Evolutionary conservation across 2,797 vertebrate genomes (phyloP).

Genomic region (Scarus forsteni): DNA sequence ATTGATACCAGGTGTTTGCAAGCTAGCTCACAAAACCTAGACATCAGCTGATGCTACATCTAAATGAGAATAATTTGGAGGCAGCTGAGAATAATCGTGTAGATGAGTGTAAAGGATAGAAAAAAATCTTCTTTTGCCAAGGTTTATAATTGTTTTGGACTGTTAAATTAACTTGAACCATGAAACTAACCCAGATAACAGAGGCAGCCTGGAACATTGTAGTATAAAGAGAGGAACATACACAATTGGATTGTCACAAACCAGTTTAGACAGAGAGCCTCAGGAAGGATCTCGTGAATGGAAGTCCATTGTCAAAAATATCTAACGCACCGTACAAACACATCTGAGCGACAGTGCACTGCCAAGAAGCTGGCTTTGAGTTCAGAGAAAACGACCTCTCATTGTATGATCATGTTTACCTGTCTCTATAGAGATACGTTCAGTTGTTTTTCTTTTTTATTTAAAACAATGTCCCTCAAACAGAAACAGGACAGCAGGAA

Average conservation of each 20-base stretch:
- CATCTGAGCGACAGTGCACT: constrained; percentile 34
- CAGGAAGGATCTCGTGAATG: constrained; percentile 29
- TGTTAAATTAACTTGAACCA: no score
- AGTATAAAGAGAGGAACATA: neutral
- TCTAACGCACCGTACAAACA: constrained; percentile 43
- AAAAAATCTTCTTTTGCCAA: no score
- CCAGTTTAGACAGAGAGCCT: constrained; percentile 9
- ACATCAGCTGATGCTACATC: no score
- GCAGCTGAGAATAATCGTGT: no score
- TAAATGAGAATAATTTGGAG: no score
- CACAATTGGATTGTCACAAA: constrained; percentile 7
- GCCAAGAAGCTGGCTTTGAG: constrained; percentile 53
- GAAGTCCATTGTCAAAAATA: constrained; percentile 51
- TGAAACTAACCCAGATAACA: neutral
- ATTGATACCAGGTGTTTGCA: no score
- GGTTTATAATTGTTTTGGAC: no score
- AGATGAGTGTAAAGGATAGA: no score
- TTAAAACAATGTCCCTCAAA: constrained; percentile 45
- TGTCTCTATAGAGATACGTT: constrained; percentile 21
- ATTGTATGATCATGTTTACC: constrained; percentile 72
- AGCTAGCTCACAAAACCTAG: no score
- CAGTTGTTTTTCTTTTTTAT: constrained; percentile 37
- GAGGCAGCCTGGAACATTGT: neutral
- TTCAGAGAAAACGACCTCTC: constrained; percentile 58
- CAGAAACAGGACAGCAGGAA: constrained; percentile 49